Evolutionary conservation across 2,797 vertebrate species (phyloP).

Genomic region (Kryptolebias ocellatus): DNA sequence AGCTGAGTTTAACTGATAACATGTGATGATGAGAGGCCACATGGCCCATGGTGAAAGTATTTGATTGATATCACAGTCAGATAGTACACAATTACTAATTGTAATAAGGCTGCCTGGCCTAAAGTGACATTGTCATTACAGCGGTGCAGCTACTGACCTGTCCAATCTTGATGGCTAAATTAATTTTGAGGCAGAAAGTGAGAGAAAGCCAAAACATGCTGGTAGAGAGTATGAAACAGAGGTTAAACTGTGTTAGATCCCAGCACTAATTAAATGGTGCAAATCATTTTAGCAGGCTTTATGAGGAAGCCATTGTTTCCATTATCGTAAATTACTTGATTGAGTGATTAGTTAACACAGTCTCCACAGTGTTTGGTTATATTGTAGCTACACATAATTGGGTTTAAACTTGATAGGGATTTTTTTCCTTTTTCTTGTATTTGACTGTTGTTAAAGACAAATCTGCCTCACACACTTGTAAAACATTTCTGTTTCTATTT

Average conservation of each 20-base stretch:
- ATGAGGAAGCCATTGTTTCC: slow-evolving; percentile 4
- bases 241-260: slow-evolving; percentile 10
- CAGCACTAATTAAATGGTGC: slow-evolving; percentile 14
- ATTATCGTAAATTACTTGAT: slow-evolving; percentile 1
- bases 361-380: background rate
- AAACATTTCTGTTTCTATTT: slow-evolving; percentile 9
- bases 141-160: slow-evolving; percentile 17
- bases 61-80: slow-evolving; percentile 50
- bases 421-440: background rate
- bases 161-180: slow-evolving; percentile 10
- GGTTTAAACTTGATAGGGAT: background rate
- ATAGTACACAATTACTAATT: slow-evolving; percentile 49
- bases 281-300: slow-evolving; percentile 5
- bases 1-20: slow-evolving; percentile 55
- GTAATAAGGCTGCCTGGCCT: slow-evolving; percentile 40
- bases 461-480: background rate
- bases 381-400: background rate
- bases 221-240: slow-evolving; percentile 11
- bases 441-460: background rate
- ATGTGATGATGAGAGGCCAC: slow-evolving; percentile 37
- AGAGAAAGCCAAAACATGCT: slow-evolving; percentile 16
- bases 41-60: slow-evolving; percentile 21
- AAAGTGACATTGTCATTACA: slow-evolving; percentile 55
- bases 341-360: slow-evolving; percentile 4
- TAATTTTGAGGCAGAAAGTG: slow-evolving; percentile 25